Evolutionary conservation across 2,888 invertebrate species (phyloP).

Genomic region (Campaea margaritaria): DNA sequence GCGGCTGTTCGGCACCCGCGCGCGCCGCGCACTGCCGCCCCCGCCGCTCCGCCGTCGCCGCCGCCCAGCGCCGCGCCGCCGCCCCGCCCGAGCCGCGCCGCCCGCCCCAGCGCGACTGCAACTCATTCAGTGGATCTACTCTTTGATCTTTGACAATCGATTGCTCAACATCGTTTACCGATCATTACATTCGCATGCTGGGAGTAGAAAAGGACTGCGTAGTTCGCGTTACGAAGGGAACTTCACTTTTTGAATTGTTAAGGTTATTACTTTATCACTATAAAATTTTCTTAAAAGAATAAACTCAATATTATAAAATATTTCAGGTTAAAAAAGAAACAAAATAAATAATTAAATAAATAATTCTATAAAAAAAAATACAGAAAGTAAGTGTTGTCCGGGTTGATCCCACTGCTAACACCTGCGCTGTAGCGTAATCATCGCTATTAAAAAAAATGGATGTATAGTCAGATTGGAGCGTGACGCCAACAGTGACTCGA

Average conservation of each 20-base stretch:
- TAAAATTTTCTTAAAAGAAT: too few relatives aligned
- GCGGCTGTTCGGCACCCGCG: constrained; percentile 67
- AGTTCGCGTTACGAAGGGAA: too few relatives aligned
- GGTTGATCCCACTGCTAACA: background rate
- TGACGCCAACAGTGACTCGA: constrained; percentile 43
- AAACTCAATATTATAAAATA: too few relatives aligned
- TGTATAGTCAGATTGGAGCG: constrained; percentile 41
- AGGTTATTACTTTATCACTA: too few relatives aligned
- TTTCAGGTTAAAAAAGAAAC: too few relatives aligned
- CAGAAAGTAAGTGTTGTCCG: background rate
- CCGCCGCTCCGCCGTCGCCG: constrained; percentile 15
- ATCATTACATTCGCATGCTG: constrained; percentile 1
- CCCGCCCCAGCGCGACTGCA: constrained; percentile 28
- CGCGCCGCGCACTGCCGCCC: constrained; percentile 75
- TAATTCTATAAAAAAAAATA: too few relatives aligned
- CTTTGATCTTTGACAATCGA: constrained; percentile 22
- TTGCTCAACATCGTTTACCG: constrained; percentile 12
- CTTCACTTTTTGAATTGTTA: too few relatives aligned
- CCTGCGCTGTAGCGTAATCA: constrained; percentile 31
- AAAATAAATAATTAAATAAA: too few relatives aligned
- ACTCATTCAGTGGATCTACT: constrained; percentile 13
- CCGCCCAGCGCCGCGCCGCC: constrained; percentile 35
- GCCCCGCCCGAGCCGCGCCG: constrained; percentile 69
- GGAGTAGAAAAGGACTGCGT: background rate
- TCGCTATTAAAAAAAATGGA: constrained; percentile 45